Conservation (phyloP, 2,888 invertebrate species). For the Aporophyla lueneburgensis region DNA sequence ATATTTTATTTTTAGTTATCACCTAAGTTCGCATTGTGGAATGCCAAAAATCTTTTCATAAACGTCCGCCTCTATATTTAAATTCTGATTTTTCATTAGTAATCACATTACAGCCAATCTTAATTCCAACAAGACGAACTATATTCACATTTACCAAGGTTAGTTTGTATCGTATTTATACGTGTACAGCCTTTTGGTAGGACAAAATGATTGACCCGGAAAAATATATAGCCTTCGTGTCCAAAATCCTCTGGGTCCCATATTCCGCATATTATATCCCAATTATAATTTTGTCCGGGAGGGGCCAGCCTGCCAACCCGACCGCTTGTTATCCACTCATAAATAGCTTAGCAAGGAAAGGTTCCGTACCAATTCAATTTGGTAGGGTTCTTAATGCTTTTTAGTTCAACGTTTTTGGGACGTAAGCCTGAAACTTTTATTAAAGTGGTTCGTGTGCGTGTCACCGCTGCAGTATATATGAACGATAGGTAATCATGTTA, state of each 20-base stretch:
- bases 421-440: slow-evolving; percentile 79
- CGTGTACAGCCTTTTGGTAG: slow-evolving; percentile 54
- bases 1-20: no score
- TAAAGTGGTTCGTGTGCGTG: slow-evolving; percentile 66
- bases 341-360: slow-evolving; percentile 87
- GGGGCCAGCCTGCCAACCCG: slow-evolving; percentile 72
- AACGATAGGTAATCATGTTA: slow-evolving; percentile 55
- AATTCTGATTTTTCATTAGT: neutral
- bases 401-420: slow-evolving; percentile 81
- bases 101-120: neutral
- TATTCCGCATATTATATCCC: slow-evolving; percentile 85
- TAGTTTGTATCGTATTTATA: slow-evolving; percentile 44
- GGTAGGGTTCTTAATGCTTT: slow-evolving; percentile 82
- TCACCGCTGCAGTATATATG: slow-evolving; percentile 52
- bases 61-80: no score
- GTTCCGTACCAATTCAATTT: slow-evolving; percentile 86
- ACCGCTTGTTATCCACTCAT: slow-evolving; percentile 84
- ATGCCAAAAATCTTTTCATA: neutral
- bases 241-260: slow-evolving; percentile 77
- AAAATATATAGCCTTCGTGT: slow-evolving; percentile 72
- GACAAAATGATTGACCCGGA: slow-evolving; percentile 75
- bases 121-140: slow-evolving; percentile 1
- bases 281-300: slow-evolving; percentile 86
- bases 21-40: no score
- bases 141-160: slow-evolving; percentile 20